Evolutionary conservation across 2,797 vertebrate species (phyloP), one percentile per base, ranked within the genome.

Genomic region (Macropodus opercularis): DNA sequence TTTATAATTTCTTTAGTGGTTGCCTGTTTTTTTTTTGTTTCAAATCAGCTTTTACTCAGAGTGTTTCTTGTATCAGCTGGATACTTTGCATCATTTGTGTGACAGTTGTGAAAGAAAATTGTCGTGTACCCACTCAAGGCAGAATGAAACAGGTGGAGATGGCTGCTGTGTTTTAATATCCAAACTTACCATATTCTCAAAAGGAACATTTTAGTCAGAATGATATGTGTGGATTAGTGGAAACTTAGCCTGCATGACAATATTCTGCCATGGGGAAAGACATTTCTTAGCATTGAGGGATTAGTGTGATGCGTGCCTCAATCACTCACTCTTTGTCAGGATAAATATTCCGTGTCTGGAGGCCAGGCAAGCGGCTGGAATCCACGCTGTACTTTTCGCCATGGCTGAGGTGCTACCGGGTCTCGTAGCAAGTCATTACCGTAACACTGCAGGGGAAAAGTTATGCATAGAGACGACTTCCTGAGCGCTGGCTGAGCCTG

Each of bases 401-500:
- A 8, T 38, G 75, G 65, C 49, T 3, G 56, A 69, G 49, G 71
- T 63, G 57, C 77, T 71, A 72, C 74, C 59, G 48, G 63, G 59
- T 73, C 56, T 74, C 19, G 61, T 71, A 75, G 63, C 36, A 54
- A 86, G 79, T 83, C 79, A 82, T 89, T 85, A 85, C 78, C 69
- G 78, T 77, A 75, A 84, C 75, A 56, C 72, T 69, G 64, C 38
- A 39, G 64, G 75, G 49, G 57, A 41, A 65, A 77, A 76, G 81
- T 87, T 79, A 80, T 80, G 81, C 84, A 81, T 62, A 17, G 67
- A 75, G 73, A 58, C 60, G 65, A 78, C 87, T 87, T 87, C 85
- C 84, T 85, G 82, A 69, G 77, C 71, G 21, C 67, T 65, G n/a
- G 61, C 70, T 23, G 62, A 62, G 77, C 54, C 54, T 23, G 67